Conservation (phyloP, 2,888 invertebrate genomes). For the Bugula neritina region DNA sequence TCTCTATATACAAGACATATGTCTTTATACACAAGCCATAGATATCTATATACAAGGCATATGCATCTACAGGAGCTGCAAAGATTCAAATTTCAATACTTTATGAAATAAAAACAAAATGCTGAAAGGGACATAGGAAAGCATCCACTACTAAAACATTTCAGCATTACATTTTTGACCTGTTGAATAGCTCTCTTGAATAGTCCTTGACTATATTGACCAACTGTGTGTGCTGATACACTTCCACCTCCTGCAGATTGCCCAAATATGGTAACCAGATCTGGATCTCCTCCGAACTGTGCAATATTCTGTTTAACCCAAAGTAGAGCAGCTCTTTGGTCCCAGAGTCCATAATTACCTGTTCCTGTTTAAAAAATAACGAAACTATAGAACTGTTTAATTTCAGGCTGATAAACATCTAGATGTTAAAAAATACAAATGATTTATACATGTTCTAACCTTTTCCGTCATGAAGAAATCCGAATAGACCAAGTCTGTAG, state of each 20-base stretch:
- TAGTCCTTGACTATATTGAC: neutral
- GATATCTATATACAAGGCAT: too few relatives aligned
- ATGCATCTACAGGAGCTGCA: too few relatives aligned
- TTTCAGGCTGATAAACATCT: too few relatives aligned
- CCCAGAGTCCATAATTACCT: slow-evolving; percentile 19
- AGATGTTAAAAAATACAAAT: too few relatives aligned
- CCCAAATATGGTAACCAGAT: slow-evolving; percentile 22
- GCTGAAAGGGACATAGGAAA: too few relatives aligned
- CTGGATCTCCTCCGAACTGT: slow-evolving; percentile 22
- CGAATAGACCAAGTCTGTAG: slow-evolving; percentile 2
- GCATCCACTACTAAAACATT: too few relatives aligned
- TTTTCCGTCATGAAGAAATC: neutral
- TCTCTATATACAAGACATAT: too few relatives aligned
- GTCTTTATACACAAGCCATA: too few relatives aligned
- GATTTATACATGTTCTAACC: too few relatives aligned
- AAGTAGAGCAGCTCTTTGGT: slow-evolving; percentile 2
- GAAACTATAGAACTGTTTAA: too few relatives aligned
- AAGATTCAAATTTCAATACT: too few relatives aligned
- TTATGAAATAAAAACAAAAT: too few relatives aligned
- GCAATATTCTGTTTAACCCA: slow-evolving; percentile 8
- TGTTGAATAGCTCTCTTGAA: slow-evolving; percentile 22
- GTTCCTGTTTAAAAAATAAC: neutral
- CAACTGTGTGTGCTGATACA: neutral
- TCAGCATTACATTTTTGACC: neutral
- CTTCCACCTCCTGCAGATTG: slow-evolving; percentile 13